A percentile compares a stretch with the other conserved stretches of the same genome.
Conservation (phyloP, 2,888 invertebrate genomes). For the Noctua fimbriata region DNA sequence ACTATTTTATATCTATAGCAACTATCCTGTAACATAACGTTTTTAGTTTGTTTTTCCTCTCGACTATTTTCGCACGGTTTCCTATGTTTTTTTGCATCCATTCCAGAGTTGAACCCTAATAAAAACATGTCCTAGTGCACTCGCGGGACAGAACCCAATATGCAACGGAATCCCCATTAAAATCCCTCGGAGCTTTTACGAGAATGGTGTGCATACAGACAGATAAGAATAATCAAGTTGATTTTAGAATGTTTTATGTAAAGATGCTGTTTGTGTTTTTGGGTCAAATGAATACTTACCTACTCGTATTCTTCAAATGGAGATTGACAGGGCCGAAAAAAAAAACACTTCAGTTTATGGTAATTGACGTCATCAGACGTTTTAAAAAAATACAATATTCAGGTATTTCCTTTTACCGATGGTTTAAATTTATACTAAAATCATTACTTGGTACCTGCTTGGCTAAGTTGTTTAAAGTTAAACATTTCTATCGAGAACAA, state of each 20-base stretch:
- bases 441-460: not conserved
- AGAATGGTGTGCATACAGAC: conserved; percentile 1
- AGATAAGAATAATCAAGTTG: conserved; percentile 1
- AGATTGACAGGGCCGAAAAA: not conserved
- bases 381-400: not conserved
- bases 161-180: conserved; percentile 47
- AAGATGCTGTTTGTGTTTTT: not conserved
- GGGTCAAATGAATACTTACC: not conserved
- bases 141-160: conserved; percentile 45
- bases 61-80: conserved; percentile 21
- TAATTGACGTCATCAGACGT: not conserved
- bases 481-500: conserved; percentile 1
- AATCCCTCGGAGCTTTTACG: conserved; percentile 19
- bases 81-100: conserved; percentile 36
- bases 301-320: not conserved
- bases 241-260: not conserved
- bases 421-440: not conserved
- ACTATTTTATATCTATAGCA: conserved; percentile 32
- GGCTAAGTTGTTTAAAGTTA: conserved; percentile 3
- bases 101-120: conserved; percentile 42
- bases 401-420: not conserved
- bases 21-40: conserved; percentile 3
- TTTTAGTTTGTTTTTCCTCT: conserved; percentile 40
- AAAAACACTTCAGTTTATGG: not conserved
- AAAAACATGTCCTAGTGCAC: conserved; percentile 46